Base-by-base conservation (phyloP, 2,888 invertebrate species). In the Agrenia bidenticulata region DNA sequence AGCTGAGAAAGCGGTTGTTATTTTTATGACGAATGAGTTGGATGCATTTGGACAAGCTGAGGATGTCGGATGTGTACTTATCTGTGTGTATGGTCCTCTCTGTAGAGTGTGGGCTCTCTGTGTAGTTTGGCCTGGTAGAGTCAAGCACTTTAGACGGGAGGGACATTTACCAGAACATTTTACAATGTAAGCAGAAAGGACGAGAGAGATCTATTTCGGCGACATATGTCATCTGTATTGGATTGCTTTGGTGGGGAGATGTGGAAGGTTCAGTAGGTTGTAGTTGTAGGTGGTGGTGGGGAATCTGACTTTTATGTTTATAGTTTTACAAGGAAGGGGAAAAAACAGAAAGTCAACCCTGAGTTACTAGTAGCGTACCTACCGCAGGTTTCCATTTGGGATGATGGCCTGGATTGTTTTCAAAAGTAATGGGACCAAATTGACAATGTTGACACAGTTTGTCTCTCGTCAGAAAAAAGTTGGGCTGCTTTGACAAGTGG, bases 131-230 rank as follows among this genome's bases (percentile, higher is more conserved):
- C 19, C 19, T 45, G n/a, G 45, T 45, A 4, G 23, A 51, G 13
- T 21, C 17, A 51, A 51, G 51, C 51, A 51, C 51, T 51, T 51
- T 23, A 5, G 21, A 51, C 5, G 4, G 17, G 11, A 51, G 51
- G 51, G 57, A 57, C 57, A 57, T 37, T 57, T 57, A 21, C 37
- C 57, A 57, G 57, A 57, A 41, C 57, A 58, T 58, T 26, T 54
- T 54, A 54, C 54, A 54, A 54, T 54, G 54, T 54, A 54, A 54
- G 51, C 51, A 51, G n/a, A 49, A 45, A 51, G 23, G 51, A 51
- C 51, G 27, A 15, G 32, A 11, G 27, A 26, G 42, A 42, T 42
- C 58, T 26, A 45, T 49, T 58, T 58, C 45, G 49, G 58, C 58
- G 58, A 58, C 58, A 58, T 58, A 41, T 58, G 58, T 58, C 58